Evolutionary conservation across 2,888 invertebrate genomes (phyloP).

Genomic region (Sminthurinus aureus): DNA sequence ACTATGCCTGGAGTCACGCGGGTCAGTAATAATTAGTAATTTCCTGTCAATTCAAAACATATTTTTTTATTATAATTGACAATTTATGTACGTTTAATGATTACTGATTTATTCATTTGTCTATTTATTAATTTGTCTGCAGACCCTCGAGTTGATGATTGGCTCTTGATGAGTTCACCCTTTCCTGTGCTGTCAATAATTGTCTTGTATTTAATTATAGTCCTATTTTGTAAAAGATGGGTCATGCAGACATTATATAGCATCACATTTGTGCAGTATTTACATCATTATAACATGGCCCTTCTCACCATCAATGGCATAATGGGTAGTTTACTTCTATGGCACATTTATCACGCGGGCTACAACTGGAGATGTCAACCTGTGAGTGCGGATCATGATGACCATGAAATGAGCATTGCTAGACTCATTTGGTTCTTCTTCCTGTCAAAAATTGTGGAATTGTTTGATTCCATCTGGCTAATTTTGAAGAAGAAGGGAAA

Average conservation of each 20-base stretch:
- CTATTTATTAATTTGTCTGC: conserved; percentile 1
- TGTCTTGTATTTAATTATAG: conserved; percentile 48
- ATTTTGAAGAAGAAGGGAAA: conserved; percentile 55
- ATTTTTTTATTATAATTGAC: not conserved
- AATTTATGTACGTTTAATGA: not conserved
- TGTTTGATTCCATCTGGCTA: conserved; percentile 57
- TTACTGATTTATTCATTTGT: not conserved
- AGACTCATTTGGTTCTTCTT: conserved; percentile 56
- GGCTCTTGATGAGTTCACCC: conserved; percentile 63
- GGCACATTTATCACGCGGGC: conserved; percentile 51
- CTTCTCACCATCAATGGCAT: conserved; percentile 52
- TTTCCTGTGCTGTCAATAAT: conserved; percentile 51
- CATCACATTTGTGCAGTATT: conserved; percentile 33
- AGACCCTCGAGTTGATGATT: conserved; percentile 62
- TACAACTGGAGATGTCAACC: conserved; percentile 54
- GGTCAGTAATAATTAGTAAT: conserved; percentile 21
- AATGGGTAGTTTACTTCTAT: conserved; percentile 52
- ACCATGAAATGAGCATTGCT: conserved; percentile 51
- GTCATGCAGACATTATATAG: conserved; percentile 36
- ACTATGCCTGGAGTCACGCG: conserved; percentile 35
- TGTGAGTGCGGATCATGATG: conserved; percentile 38
- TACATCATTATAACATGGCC: conserved; percentile 52
- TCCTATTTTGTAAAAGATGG: conserved; percentile 44
- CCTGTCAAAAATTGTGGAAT: conserved; percentile 57
- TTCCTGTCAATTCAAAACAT: not conserved